Evolutionary conservation across 92 coral and sea anemone genomes (phyloP), one percentile per base, ranked within the genome.

Genomic region (Actinernus sp.): DNA sequence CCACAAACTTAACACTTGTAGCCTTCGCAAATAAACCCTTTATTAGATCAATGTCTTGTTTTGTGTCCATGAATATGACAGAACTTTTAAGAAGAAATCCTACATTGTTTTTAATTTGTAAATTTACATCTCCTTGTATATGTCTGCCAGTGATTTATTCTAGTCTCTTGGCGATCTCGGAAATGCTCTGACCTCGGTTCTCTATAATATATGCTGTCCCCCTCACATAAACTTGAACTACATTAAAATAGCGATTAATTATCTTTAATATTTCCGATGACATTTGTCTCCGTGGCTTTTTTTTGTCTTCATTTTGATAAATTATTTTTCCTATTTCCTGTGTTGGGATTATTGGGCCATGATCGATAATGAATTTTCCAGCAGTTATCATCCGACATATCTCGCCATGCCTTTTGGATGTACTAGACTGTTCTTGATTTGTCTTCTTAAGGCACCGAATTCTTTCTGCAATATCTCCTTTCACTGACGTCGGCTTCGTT

Each of bases 1-100:
- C 24, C 25, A 61, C 79, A 58, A 48, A 73, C 39, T 29, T 34
- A 12, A 48, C 56, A 34, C 83, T 65, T 2, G 74, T 75, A 53
- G 58, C 67, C 44, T 56, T 23, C 3, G 83, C 26, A 21, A 75
- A 64, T 14, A 74, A 37, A 10, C 51, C 73, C 37, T 61, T 74
- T 19, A 74, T 55, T 16, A 70, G 39, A 33, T 60, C 45, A 48
- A 43, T 47, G 49, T 34, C 82, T 36, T 58, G 50, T 52, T 32
- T 38, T 21, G 81, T 49, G 63, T 51, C 74, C 74, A 75, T 63
- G 58, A 75, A 24, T 31, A 9, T 27, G 25, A 54, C 39, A 41
- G 74, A 54, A 17, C 10, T 46, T 29, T 55, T 55, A 46, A 31
- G 54, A 30, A 75, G 26, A 28, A 20, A 26, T 5, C 43, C 74